Percentiles rank a stretch among this genome's conserved stretches.
These are phyloP conservation scores for Seriola dumerili DNA, from an alignment of 2,113 vertebrate species.

Conservation along the genomic window DNA sequence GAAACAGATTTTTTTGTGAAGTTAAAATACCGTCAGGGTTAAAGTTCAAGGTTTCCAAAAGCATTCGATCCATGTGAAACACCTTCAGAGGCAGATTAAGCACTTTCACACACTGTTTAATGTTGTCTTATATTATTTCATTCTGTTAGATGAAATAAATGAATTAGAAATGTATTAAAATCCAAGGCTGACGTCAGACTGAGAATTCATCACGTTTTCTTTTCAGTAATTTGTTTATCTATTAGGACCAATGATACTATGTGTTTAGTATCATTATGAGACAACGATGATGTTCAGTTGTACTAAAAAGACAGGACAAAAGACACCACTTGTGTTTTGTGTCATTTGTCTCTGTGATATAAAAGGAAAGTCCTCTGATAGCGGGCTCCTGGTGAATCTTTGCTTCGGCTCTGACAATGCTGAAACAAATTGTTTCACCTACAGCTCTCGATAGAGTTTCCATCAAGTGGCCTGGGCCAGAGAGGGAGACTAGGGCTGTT, in stretches of 20 bases:
- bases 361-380: neutral
- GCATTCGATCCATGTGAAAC: too few relatives aligned
- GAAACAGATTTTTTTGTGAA: too few relatives aligned
- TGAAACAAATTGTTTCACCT: slow-evolving; percentile 39
- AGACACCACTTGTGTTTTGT: neutral
- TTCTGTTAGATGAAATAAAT: too few relatives aligned
- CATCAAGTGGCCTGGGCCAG: slow-evolving; percentile 39
- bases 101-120: too few relatives aligned
- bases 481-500: slow-evolving; percentile 16
- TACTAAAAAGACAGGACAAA: neutral
- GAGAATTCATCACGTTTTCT: too few relatives aligned
- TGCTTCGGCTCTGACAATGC: neutral
- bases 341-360: slow-evolving; percentile 9
- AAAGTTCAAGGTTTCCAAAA: too few relatives aligned
- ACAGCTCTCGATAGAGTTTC: slow-evolving; percentile 42
- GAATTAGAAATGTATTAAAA: too few relatives aligned
- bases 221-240: too few relatives aligned
- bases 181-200: too few relatives aligned
- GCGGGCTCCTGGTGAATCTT: neutral
- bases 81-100: too few relatives aligned
- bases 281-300: neutral
- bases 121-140: too few relatives aligned
- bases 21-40: too few relatives aligned
- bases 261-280: neutral
- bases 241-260: neutral